A percentile compares a stretch with the other conserved stretches of the same genome.
phyloP scores from a whole-genome alignment of 37 sponge, comb jelly and placozoan species.

The Beroe ovata region DNA sequence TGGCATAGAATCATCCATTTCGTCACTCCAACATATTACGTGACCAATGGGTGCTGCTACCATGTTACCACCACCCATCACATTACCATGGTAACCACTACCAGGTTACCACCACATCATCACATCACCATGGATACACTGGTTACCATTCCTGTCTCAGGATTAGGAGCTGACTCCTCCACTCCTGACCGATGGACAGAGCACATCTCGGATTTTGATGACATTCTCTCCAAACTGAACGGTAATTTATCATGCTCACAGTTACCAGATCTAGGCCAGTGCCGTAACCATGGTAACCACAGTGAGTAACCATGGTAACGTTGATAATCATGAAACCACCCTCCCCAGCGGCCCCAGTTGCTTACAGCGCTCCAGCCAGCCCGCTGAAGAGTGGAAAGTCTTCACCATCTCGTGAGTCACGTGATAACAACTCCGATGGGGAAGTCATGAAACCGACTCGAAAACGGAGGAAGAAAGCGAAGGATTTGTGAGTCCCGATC shows the following conservation, averaged over 20 bases:
- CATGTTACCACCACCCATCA: too few relatives aligned
- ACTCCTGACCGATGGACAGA: conserved; percentile 62
- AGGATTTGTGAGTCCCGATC: conserved; percentile 14
- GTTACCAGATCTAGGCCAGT: too few relatives aligned
- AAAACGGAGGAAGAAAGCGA: conserved; percentile 29
- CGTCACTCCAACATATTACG: too few relatives aligned
- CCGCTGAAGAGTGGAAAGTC: neutral
- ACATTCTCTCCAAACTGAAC: conserved; percentile 51
- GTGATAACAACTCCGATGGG: neutral
- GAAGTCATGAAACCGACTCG: neutral
- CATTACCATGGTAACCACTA: too few relatives aligned
- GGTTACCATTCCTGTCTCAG: neutral
- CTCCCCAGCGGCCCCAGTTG: neutral
- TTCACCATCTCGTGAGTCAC: neutral
- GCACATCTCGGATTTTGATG: conserved; percentile 52
- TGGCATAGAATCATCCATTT: too few relatives aligned
- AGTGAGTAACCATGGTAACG: too few relatives aligned
- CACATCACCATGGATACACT: too few relatives aligned
- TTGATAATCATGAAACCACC: too few relatives aligned
- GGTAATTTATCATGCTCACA: neutral
- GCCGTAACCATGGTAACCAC: too few relatives aligned
- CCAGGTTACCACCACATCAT: too few relatives aligned
- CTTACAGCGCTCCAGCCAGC: neutral
- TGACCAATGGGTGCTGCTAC: too few relatives aligned
- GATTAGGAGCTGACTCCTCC: conserved; percentile 24